Evolutionary conservation across 2,797 vertebrate genomes (phyloP), one percentile per base, ranked within the genome.

Genomic region (Uromys caudimaculatus): DNA sequence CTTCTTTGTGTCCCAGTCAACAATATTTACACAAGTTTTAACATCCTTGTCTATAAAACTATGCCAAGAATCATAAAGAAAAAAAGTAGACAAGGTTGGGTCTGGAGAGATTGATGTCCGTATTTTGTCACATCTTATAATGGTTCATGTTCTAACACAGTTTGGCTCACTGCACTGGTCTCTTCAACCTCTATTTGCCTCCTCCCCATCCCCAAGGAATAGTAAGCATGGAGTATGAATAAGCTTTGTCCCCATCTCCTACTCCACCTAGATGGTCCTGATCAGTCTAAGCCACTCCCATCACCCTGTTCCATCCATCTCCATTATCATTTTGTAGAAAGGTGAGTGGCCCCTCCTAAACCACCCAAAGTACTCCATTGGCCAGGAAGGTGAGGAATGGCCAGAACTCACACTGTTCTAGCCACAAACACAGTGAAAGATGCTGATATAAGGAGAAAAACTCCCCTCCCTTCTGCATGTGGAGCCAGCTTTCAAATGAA

Each of bases 121-220:
- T 19, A 3, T 58, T 78, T 69, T 24, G 19, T n/a, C 76, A 69
- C 24, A 64, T 27, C 32, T 75, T 44, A 44, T 29, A 58, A 12
- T 60, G 47, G 19, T 35, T 24, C 17, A 38, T 35, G 9, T 41
- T 8, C 69, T 60, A 23, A 47, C 38, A 47, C 38, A 60, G 71
- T 11, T 32, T 89, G 17, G 9, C 41, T 75, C 62, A 17, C 82
- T 12, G 60, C 1, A 7, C 52, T 41, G 29, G 29, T 21, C 32
- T 54, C 54, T 32, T 47, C 44, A 62, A 5, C 9, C 5, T 41
- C 19, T 1, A 29, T 64, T 41, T 56, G 19, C 89, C 76, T 21
- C 11, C 11, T 1, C 13, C 21, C 69, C 11, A 38, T 16, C 1
- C 7, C 29, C 58, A 64, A n/a, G 32, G 0, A 2, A 7, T 23